These are phyloP conservation scores for Phrynosoma blainvillii DNA, from an alignment of 2,113 vertebrate species.

Conservation along the genomic window DNA sequence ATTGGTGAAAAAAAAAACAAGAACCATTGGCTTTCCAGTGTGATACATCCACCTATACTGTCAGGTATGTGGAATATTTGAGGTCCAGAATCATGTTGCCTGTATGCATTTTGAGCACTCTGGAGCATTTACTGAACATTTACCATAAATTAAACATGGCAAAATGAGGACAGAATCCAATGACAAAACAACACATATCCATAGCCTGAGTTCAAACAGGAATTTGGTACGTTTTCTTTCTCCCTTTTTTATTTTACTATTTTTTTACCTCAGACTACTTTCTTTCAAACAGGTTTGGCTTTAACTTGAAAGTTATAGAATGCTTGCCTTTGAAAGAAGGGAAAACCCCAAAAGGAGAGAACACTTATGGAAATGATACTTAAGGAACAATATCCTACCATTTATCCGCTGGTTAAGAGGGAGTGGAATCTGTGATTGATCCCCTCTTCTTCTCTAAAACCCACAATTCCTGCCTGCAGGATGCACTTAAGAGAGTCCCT, in stretches of 20 bases:
- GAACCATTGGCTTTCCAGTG: background rate
- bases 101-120: background rate
- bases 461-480: slow-evolving; percentile 41
- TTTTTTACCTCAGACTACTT: background rate
- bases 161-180: slow-evolving; percentile 7
- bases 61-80: background rate
- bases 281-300: slow-evolving; percentile 27
- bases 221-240: slow-evolving; percentile 16
- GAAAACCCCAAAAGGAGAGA: slow-evolving; percentile 33
- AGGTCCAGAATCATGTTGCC: background rate
- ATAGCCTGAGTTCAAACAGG: slow-evolving; percentile 48
- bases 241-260: background rate
- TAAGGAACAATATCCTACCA: slow-evolving; percentile 30
- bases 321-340: slow-evolving; percentile 46
- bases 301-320: slow-evolving; percentile 53
- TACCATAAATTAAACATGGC: background rate
- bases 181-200: background rate
- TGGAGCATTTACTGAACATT: background rate
- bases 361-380: slow-evolving; percentile 42
- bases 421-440: slow-evolving; percentile 30
- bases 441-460: background rate
- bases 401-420: slow-evolving; percentile 40
- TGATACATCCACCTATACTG: background rate
- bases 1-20: too few relatives aligned
- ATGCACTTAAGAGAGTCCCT: slow-evolving; percentile 42